phyloP scores from a whole-genome alignment of 2,888 invertebrate genomes.

The Loripinus fragilis region DNA sequence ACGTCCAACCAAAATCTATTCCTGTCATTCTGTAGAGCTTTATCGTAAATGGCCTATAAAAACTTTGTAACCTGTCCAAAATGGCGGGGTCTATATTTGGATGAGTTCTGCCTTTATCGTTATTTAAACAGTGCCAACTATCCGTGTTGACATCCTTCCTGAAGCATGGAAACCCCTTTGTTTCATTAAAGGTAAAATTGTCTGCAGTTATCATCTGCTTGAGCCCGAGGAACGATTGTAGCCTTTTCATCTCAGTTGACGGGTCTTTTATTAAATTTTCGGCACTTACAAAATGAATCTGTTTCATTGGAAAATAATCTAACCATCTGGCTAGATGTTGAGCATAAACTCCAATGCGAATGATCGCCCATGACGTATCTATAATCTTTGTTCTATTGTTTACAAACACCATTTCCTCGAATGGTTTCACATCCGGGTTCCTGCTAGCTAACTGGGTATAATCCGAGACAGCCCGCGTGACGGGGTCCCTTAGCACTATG shows the following conservation, averaged over 20 bases:
- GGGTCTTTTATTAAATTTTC: constrained; percentile 94
- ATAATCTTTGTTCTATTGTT: constrained; percentile 90
- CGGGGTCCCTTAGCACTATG: constrained; percentile 95
- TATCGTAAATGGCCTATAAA: constrained; percentile 84
- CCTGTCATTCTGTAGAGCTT: constrained; percentile 84
- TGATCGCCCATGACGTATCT: constrained; percentile 92
- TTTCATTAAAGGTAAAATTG: constrained; percentile 96
- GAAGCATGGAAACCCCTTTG: constrained; percentile 96
- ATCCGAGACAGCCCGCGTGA: constrained; percentile 95
- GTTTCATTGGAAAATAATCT: constrained; percentile 91
- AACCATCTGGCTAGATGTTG: constrained; percentile 93
- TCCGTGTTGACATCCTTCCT: constrained; percentile 75
- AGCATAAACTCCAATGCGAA: constrained; percentile 91
- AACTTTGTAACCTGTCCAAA: constrained; percentile 81
- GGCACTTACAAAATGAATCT: constrained; percentile 94
- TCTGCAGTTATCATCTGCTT: constrained; percentile 93
- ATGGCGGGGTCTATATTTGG: constrained; percentile 81
- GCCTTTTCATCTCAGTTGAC: constrained; percentile 92
- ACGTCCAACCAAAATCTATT: constrained; percentile 83
- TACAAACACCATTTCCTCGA: constrained; percentile 84
- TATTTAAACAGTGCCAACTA: constrained; percentile 84
- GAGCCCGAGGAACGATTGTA: constrained; percentile 94
- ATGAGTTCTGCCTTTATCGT: constrained; percentile 84
- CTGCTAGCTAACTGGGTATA: constrained; percentile 90
- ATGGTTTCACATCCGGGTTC: constrained; percentile 73